Percentiles rank a stretch among this genome's conserved stretches.
These are phyloP conservation scores for Callyntrura sp. DNA, from an alignment of 2,888 invertebrate species.

Conservation along the genomic window DNA sequence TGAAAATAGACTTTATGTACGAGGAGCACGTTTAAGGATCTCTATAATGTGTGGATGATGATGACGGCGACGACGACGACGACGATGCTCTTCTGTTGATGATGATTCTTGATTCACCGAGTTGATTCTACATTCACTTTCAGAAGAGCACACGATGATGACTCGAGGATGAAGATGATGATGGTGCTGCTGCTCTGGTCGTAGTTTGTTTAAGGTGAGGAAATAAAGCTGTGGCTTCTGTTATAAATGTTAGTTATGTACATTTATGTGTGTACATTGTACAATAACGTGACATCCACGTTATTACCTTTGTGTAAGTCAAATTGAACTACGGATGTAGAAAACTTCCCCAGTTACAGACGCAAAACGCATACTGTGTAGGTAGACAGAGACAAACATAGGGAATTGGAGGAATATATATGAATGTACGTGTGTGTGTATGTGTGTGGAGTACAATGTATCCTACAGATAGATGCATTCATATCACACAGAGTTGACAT, in stretches of 20 bases:
- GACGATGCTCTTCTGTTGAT: constrained; percentile 25
- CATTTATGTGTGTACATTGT: constrained; percentile 8
- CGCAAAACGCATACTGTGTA: neutral
- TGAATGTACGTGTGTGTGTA: neutral
- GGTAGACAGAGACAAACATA: constrained; percentile 3
- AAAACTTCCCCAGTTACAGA: neutral
- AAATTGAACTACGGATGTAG: neutral
- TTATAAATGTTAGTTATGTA: constrained; percentile 37
- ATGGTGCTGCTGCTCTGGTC: neutral
- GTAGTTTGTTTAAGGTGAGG: constrained; percentile 73
- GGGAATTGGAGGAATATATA: neutral
- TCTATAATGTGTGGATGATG: constrained; percentile 58
- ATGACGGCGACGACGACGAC: constrained; percentile 36
- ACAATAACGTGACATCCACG: constrained; percentile 43
- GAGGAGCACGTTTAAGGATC: constrained; percentile 59
- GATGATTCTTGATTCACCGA: constrained; percentile 64
- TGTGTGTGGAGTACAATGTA: too few relatives aligned
- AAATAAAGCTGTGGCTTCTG: constrained; percentile 47
- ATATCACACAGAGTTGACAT: constrained; percentile 65
- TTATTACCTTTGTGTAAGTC: constrained; percentile 30
- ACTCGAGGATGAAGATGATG: constrained; percentile 10
- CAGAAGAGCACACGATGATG: constrained; percentile 13
- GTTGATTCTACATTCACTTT: constrained; percentile 65
- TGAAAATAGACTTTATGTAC: constrained; percentile 64
- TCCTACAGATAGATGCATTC: constrained; percentile 28